Conservation (phyloP, 2,888 invertebrate genomes). For the Cynaeus angustus region DNA sequence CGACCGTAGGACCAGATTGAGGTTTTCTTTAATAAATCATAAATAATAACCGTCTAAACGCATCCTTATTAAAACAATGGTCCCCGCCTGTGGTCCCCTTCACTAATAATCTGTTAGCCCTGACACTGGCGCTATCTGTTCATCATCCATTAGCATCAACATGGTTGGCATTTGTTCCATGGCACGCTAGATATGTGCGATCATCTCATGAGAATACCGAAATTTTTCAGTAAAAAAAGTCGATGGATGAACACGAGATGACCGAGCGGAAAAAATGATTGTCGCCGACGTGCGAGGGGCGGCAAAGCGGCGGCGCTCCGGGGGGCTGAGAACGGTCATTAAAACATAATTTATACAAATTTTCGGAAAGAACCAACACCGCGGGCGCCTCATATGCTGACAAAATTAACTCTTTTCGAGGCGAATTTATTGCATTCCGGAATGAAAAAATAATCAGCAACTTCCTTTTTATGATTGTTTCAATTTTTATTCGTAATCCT, state of each 20-base stretch:
- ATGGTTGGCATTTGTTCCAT: slow-evolving; percentile 56
- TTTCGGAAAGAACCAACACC: slow-evolving; percentile 26
- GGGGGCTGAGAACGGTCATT: slow-evolving; percentile 32
- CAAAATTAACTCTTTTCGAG: background rate
- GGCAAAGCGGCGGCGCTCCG: slow-evolving; percentile 12
- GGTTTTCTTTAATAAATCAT: slow-evolving; percentile 1
- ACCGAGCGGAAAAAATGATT: slow-evolving; percentile 14
- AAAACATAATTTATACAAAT: slow-evolving; percentile 38
- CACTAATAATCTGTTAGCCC: slow-evolving; percentile 61
- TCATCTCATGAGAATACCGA: slow-evolving; percentile 35
- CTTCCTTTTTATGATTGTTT: background rate
- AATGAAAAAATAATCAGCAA: background rate
- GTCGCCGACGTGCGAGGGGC: slow-evolving; percentile 5
- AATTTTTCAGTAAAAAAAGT: slow-evolving; percentile 19
- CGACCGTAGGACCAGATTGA: background rate
- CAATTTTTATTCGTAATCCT: background rate
- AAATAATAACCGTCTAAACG: slow-evolving; percentile 32
- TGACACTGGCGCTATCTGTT: slow-evolving; percentile 59
- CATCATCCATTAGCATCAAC: slow-evolving; percentile 60
- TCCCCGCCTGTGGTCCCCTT: slow-evolving; percentile 48
- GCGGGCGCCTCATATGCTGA: slow-evolving; percentile 19
- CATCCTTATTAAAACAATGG: slow-evolving; percentile 55
- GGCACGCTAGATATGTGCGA: slow-evolving; percentile 56
- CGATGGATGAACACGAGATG: slow-evolving; percentile 1
- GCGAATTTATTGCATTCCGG: background rate